Conservation (phyloP, 2,797 vertebrate species). For the Prionace glauca region DNA sequence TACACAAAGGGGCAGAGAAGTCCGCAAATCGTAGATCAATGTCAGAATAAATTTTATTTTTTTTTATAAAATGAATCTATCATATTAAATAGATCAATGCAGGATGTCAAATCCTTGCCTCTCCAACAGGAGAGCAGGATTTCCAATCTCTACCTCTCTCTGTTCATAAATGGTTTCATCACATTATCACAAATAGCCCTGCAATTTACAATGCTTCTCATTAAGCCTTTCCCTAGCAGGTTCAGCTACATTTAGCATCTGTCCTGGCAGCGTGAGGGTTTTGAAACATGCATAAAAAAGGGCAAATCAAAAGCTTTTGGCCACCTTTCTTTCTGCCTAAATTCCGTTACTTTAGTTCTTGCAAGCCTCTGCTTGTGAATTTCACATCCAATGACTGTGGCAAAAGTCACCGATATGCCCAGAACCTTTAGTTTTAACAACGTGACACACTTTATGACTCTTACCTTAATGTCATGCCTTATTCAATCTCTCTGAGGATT, state of each 20-base stretch:
- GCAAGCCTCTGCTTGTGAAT: background rate
- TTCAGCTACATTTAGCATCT: background rate
- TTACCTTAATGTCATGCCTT: background rate
- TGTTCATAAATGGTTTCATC: background rate
- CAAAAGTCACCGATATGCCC: background rate
- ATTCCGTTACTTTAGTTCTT: background rate
- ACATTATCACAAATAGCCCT: background rate
- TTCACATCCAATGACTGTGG: background rate
- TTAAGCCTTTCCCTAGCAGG: background rate
- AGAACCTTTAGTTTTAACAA: background rate
- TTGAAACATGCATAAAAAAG: background rate
- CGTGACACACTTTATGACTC: background rate
- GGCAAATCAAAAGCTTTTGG: background rate
- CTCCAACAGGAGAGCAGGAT: background rate
- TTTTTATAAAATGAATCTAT: background rate
- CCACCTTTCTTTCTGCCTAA: background rate
- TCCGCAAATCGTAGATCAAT: background rate
- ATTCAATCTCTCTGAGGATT: background rate
- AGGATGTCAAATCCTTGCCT: background rate
- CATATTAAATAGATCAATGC: background rate
- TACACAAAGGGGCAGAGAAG: background rate
- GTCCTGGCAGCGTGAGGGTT: background rate
- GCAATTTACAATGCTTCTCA: constrained; percentile 12
- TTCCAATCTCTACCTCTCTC: background rate
- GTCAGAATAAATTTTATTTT: background rate